phyloP scores from a whole-genome alignment of 2,888 invertebrate genomes.

The Vandiemenella viatica region DNA sequence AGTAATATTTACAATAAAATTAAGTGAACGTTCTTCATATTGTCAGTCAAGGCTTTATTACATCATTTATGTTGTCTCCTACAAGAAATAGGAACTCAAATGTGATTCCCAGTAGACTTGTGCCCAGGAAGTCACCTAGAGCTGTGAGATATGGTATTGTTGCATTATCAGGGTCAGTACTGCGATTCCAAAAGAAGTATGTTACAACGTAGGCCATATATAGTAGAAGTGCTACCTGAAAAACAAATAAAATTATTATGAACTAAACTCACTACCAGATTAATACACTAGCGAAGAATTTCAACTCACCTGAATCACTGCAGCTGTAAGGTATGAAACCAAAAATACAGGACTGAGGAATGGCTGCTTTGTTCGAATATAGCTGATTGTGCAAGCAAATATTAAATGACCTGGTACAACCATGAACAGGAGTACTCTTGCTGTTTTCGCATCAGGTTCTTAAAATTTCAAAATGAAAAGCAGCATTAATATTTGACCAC shows the following conservation, averaged over 20 bases:
- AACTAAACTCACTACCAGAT: neutral
- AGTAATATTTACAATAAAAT: too few relatives aligned
- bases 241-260: slow-evolving; percentile 1
- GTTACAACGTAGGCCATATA: slow-evolving; percentile 70
- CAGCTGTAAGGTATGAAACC: slow-evolving; percentile 57
- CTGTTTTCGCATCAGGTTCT: slow-evolving; percentile 41
- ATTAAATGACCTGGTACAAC: slow-evolving; percentile 82
- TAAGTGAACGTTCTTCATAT: too few relatives aligned
- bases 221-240: slow-evolving; percentile 49
- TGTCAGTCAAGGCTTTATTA: too few relatives aligned
- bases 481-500: too few relatives aligned
- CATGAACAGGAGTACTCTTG: slow-evolving; percentile 58
- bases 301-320: slow-evolving; percentile 42
- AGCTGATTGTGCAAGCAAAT: slow-evolving; percentile 69
- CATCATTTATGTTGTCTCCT: slow-evolving; percentile 47
- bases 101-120: slow-evolving; percentile 55
- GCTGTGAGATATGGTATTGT: slow-evolving; percentile 83
- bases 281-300: too few relatives aligned
- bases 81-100: slow-evolving; percentile 56
- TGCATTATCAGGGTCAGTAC: slow-evolving; percentile 75
- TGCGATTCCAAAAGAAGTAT: slow-evolving; percentile 62
- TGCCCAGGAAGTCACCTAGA: slow-evolving; percentile 77
- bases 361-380: slow-evolving; percentile 68
- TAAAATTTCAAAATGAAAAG: neutral
- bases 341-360: slow-evolving; percentile 70